A percentile compares a stretch with the other conserved stretches of the same genome.
These are phyloP conservation scores for Ceryle rudis DNA, from an alignment of 2,797 vertebrate species.

Conservation along the genomic window DNA sequence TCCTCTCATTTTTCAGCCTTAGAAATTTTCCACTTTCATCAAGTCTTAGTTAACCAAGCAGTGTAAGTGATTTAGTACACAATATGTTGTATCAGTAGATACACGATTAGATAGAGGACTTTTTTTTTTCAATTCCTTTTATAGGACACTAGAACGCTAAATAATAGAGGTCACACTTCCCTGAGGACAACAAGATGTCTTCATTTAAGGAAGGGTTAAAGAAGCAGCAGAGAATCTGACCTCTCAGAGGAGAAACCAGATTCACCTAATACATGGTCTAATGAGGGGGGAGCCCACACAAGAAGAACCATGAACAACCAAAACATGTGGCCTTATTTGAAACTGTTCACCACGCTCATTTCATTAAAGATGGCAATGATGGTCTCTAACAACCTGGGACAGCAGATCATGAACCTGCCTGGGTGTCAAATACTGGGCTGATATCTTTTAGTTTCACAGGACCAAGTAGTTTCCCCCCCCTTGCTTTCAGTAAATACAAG, in stretches of 20 bases:
- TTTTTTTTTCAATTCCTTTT: neutral
- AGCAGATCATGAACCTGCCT: neutral
- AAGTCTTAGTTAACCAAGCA: neutral
- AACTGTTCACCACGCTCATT: neutral
- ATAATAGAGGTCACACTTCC: neutral
- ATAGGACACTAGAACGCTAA: neutral
- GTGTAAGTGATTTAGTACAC: neutral
- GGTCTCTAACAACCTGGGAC: neutral
- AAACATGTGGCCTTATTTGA: rapidly evolving
- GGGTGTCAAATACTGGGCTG: neutral
- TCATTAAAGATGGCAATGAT: neutral
- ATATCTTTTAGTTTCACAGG: neutral
- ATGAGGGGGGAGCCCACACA: too few species aligned
- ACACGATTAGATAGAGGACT: neutral
- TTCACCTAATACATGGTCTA: neutral
- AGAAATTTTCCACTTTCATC: neutral
- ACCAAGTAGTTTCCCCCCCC: neutral
- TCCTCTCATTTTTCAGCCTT: neutral
- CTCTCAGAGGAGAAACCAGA: neutral
- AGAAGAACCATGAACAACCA: neutral
- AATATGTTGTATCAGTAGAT: neutral
- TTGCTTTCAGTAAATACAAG: neutral
- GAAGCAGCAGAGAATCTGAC: neutral
- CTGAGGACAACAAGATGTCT: neutral
- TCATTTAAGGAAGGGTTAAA: neutral